phyloP scores from a whole-genome alignment of 2,113 vertebrate genomes.

The Onychostruthus taczanowskii region DNA sequence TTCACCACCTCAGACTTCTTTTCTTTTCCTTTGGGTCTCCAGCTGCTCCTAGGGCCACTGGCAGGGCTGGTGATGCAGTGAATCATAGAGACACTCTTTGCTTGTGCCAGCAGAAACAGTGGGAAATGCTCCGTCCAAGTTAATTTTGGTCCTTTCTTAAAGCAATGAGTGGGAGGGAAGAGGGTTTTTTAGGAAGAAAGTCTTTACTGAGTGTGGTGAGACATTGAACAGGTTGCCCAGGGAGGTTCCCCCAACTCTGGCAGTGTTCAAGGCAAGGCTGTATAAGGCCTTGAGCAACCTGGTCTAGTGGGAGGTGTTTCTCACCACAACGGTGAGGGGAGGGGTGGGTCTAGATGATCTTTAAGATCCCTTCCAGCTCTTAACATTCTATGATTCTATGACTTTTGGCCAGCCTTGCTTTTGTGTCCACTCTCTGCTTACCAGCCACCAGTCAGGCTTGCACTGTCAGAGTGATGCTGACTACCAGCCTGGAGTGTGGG shows the following conservation, averaged over 20 bases:
- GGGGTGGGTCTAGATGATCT: not conserved
- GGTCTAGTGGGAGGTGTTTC: not conserved
- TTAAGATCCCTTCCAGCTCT: not conserved
- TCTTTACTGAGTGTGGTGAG: not conserved
- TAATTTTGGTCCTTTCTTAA: not conserved
- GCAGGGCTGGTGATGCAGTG: not conserved
- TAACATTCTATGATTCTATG: not conserved
- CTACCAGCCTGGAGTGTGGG: not conserved
- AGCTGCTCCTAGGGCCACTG: not conserved
- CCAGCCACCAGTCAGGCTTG: not conserved
- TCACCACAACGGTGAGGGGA: fast-evolving
- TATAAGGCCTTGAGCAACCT: not conserved
- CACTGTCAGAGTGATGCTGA: not conserved
- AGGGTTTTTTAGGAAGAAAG: not conserved
- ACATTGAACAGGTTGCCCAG: not conserved
- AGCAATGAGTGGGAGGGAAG: not conserved
- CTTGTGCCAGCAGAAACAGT: not conserved
- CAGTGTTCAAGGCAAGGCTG: not conserved
- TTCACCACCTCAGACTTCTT: not conserved
- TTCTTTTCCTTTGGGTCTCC: not conserved
- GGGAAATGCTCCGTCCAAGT: not conserved
- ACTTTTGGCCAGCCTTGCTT: not conserved
- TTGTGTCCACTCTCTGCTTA: not conserved
- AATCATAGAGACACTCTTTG: not conserved
- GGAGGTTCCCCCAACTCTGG: not conserved